Evolutionary conservation across 1,140 invertebrate species (phyloP).

Genomic region (Ceratitis capitata): DNA sequence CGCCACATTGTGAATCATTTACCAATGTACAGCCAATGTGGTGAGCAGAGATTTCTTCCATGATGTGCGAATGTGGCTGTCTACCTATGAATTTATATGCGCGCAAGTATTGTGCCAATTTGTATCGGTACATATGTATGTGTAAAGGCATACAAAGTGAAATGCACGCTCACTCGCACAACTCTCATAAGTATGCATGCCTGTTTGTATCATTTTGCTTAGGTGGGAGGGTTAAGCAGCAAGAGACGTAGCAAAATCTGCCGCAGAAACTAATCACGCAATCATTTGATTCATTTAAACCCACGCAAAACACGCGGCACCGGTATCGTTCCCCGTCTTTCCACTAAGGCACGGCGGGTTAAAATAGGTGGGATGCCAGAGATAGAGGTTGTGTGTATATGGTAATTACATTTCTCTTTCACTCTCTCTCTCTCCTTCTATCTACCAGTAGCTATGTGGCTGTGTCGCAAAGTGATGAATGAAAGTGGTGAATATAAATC

Average conservation of each 20-base stretch:
- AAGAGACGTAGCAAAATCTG: neutral
- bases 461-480: neutral
- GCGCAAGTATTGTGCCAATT: neutral
- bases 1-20: neutral
- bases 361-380: no score
- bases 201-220: neutral
- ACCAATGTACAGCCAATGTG: neutral
- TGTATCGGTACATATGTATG: neutral
- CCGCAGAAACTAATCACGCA: slow-evolving; percentile 39
- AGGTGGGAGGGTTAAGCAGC: no score
- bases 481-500: neutral
- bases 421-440: no score
- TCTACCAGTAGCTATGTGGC: neutral
- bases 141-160: neutral
- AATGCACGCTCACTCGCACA: neutral
- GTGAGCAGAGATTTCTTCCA: neutral
- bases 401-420: neutral
- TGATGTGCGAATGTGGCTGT: neutral
- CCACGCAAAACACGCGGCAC: neutral
- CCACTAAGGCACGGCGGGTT: neutral
- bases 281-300: slow-evolving; percentile 39
- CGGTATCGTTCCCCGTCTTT: neutral
- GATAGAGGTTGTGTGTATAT: neutral
- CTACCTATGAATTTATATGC: slow-evolving; percentile 10
- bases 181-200: neutral